phyloP scores from a whole-genome alignment of 37 sponge, comb jelly and placozoan genomes.

The Aplysina aerophoba region DNA sequence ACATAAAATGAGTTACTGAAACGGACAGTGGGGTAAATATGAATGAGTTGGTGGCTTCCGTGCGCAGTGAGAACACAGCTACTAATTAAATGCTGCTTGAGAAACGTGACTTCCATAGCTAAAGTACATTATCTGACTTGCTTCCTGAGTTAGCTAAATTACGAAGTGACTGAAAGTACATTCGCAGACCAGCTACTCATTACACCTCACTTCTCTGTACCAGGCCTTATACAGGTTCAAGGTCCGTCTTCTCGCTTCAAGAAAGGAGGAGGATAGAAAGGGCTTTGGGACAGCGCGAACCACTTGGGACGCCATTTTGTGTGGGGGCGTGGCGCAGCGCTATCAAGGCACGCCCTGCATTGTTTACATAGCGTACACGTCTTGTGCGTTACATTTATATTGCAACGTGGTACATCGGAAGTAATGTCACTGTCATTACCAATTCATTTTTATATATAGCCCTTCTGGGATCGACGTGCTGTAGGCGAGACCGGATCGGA shows the following conservation, averaged over 20 bases:
- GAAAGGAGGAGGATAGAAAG: constrained; percentile 71
- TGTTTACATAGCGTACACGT: too few relatives aligned
- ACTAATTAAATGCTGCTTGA: too few relatives aligned
- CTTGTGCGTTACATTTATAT: too few relatives aligned
- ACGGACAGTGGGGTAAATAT: too few relatives aligned
- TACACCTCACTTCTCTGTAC: constrained; percentile 81
- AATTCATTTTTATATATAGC: constrained; percentile 8
- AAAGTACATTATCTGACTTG: neutral
- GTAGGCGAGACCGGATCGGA: too few relatives aligned
- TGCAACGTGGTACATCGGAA: neutral
- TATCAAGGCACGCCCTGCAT: too few relatives aligned
- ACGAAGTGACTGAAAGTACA: neutral
- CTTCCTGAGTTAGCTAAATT: neutral
- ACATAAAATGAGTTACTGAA: neutral
- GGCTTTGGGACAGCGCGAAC: constrained; percentile 54
- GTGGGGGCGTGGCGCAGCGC: neutral
- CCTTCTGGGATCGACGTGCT: too few relatives aligned
- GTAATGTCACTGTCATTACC: neutral
- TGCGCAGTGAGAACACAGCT: too few relatives aligned
- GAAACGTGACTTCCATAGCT: too few relatives aligned
- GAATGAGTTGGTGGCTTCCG: too few relatives aligned
- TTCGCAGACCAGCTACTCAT: neutral
- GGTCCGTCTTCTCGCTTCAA: constrained; percentile 78
- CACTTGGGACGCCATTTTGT: constrained; percentile 36
- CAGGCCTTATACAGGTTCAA: constrained; percentile 90